phyloP scores from a whole-genome alignment of 1,140 invertebrate genomes.

The Scaptomyza hsui region DNA sequence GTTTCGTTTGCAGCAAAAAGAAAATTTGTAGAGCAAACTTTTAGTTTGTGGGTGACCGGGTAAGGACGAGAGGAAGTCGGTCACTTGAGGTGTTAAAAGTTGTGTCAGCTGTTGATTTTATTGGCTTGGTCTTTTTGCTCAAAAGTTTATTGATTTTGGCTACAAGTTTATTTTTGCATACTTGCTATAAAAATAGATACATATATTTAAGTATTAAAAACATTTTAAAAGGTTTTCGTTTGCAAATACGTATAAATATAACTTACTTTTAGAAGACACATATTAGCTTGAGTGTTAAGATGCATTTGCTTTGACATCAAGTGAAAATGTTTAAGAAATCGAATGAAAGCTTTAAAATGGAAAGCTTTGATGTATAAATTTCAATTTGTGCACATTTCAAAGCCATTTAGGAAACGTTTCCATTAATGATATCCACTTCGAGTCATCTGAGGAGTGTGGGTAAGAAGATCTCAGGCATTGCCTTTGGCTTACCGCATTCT shows the following conservation, averaged over 20 bases:
- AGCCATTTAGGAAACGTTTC: not conserved
- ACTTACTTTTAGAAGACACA: not conserved
- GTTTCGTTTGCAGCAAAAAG: slow-evolving; percentile 20
- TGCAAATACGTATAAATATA: not conserved
- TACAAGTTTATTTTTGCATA: slow-evolving; percentile 23
- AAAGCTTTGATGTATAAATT: not conserved
- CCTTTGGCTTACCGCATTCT: slow-evolving; percentile 20
- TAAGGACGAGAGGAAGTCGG: not conserved
- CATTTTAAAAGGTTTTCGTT: not conserved
- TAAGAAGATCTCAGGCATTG: slow-evolving; percentile 1
- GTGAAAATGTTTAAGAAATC: not conserved
- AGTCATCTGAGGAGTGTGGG: not conserved
- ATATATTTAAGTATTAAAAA: slow-evolving; percentile 1
- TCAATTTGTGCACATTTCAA: slow-evolving; percentile 4
- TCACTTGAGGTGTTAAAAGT: slow-evolving; percentile 52
- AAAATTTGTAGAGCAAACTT: slow-evolving; percentile 43
- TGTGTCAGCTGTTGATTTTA: slow-evolving; percentile 52
- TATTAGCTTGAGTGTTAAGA: no score
- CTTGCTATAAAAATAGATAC: not conserved
- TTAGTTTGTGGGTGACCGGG: not conserved
- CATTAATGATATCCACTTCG: not conserved
- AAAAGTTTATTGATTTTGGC: slow-evolving; percentile 58
- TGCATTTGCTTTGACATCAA: not conserved
- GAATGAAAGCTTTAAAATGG: not conserved
- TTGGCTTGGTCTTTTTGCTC: not conserved